These are phyloP conservation scores for Columba guinea DNA, from an alignment of 2,797 vertebrate genomes.

Conservation along the genomic window DNA sequence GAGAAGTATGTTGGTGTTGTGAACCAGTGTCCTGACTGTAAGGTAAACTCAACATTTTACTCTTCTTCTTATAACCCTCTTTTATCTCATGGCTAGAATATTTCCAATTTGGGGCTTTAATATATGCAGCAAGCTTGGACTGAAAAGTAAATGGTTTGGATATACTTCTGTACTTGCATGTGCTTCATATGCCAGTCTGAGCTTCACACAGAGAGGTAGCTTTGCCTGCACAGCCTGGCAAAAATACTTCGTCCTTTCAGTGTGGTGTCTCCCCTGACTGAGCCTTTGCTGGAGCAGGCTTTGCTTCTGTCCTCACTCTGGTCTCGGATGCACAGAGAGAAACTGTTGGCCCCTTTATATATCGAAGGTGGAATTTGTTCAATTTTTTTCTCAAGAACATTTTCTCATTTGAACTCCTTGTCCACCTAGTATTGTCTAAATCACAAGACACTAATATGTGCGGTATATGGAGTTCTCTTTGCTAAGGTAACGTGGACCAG, in stretches of 20 bases:
- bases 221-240: not conserved
- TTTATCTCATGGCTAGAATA: not conserved
- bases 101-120: not conserved
- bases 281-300: not conserved
- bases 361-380: not conserved
- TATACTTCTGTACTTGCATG: not conserved
- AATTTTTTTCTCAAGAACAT: not conserved
- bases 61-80: not conserved
- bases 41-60: not conserved
- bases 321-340: not conserved
- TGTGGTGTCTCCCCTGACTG: accelerated
- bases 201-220: not conserved
- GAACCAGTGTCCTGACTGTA: not conserved
- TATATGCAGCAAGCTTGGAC: too few species aligned
- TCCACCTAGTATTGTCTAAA: not conserved
- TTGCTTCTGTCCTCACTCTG: not conserved
- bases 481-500: not conserved
- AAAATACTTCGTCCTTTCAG: not conserved
- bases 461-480: not conserved
- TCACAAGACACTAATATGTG: not conserved
- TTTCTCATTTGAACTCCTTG: not conserved
- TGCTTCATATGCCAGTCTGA: not conserved
- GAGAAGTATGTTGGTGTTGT: not conserved
- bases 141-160: not conserved
- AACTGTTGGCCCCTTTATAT: not conserved